Percentiles rank a stretch among this genome's conserved stretches.
Evolutionary conservation across 2,888 invertebrate species (phyloP).

Genomic region (Busseola fusca): DNA sequence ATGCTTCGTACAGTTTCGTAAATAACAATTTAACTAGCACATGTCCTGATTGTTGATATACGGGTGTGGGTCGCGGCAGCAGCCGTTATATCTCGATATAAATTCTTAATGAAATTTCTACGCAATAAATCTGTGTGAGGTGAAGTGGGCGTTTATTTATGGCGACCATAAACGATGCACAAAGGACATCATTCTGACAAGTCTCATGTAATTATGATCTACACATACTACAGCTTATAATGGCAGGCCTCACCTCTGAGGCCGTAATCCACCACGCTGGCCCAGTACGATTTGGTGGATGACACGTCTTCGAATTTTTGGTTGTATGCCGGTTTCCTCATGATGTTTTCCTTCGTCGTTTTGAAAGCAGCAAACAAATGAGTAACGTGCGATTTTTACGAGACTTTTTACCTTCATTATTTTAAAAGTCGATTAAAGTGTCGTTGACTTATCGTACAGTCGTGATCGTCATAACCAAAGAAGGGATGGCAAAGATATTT

Average conservation of each 20-base stretch:
- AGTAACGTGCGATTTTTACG: constrained; percentile 43
- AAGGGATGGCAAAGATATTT: constrained; percentile 40
- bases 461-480: constrained; percentile 38
- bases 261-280: neutral
- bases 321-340: neutral
- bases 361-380: constrained; percentile 34
- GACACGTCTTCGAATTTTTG: neutral
- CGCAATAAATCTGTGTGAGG: constrained; percentile 71
- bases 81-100: constrained; percentile 66
- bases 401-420: constrained; percentile 46
- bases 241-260: neutral
- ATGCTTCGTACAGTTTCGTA: constrained; percentile 10
- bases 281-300: neutral
- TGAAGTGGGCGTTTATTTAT: constrained; percentile 80
- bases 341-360: neutral
- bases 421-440: constrained; percentile 48
- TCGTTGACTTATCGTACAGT: constrained; percentile 49
- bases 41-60: constrained; percentile 39
- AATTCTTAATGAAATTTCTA: constrained; percentile 78
- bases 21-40: constrained; percentile 25
- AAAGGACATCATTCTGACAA: constrained; percentile 75
- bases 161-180: constrained; percentile 77
- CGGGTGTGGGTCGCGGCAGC: constrained; percentile 54
- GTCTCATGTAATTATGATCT: constrained; percentile 68
- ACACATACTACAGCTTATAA: too few species aligned